These are phyloP conservation scores for Euplexia lucipara DNA, from an alignment of 2,888 invertebrate species.

Conservation along the genomic window DNA sequence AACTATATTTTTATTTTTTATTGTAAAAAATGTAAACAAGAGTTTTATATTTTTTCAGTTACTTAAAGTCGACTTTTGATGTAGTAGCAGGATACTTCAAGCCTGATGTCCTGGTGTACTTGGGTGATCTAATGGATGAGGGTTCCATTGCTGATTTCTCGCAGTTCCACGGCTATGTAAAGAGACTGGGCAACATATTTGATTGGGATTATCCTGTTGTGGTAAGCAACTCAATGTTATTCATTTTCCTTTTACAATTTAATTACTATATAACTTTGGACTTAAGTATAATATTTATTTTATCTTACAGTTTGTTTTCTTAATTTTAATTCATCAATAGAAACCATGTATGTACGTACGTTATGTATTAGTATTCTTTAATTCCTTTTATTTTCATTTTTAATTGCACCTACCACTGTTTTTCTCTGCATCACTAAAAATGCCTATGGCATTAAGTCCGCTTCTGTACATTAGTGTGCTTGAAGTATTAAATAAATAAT, in stretches of 20 bases:
- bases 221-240: conserved; percentile 68
- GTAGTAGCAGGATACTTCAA: conserved; percentile 93
- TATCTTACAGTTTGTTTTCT: too few relatives aligned
- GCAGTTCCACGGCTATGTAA: conserved; percentile 94
- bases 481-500: too few relatives aligned
- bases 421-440: too few relatives aligned
- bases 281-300: too few relatives aligned
- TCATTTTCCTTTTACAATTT: background rate
- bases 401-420: too few relatives aligned
- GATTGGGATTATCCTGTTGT: conserved; percentile 74
- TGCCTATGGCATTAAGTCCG: too few relatives aligned
- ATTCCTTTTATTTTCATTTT: too few relatives aligned
- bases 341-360: too few relatives aligned
- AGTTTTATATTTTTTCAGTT: conserved; percentile 89
- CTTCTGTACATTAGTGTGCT: too few relatives aligned
- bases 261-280: background rate
- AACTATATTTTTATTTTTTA: too few relatives aligned
- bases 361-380: too few relatives aligned
- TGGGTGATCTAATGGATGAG: conserved; percentile 99
- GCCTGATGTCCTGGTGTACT: conserved; percentile 96
- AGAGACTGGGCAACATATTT: conserved; percentile 92
- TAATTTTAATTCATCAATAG: too few relatives aligned
- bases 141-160: conserved; percentile 94
- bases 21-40: background rate
- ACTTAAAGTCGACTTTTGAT: conserved; percentile 94